Percentiles rank a stretch among this genome's conserved stretches.
Evolutionary conservation across 2,113 vertebrate genomes (phyloP).

Genomic region (Podiceps cristatus): DNA sequence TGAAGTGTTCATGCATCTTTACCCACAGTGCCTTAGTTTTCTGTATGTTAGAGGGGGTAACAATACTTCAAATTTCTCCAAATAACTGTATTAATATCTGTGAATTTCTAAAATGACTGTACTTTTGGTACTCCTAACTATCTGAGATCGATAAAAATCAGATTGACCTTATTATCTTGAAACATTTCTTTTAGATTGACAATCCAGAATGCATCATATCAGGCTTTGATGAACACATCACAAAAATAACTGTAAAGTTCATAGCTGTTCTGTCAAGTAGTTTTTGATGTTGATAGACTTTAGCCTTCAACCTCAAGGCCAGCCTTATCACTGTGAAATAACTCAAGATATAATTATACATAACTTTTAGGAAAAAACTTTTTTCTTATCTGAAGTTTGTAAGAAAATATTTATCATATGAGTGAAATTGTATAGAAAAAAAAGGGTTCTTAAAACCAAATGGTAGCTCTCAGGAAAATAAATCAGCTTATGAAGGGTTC

Average conservation of each 20-base stretch:
- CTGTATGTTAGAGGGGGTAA: background rate
- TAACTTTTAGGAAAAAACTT: background rate
- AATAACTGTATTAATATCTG: background rate
- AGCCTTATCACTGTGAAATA: background rate
- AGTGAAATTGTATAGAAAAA: background rate
- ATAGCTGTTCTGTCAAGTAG: background rate
- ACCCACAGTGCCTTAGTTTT: background rate
- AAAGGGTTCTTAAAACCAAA: background rate
- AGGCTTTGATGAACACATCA: background rate
- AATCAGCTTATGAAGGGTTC: accelerated
- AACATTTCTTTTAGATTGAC: background rate
- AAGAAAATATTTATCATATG: background rate
- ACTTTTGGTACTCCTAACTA: background rate
- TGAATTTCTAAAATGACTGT: background rate
- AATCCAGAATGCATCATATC: background rate
- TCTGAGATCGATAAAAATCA: background rate
- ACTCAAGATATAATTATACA: background rate
- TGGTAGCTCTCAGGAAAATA: background rate
- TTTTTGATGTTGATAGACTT: background rate
- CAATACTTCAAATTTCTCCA: background rate
- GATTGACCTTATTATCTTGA: background rate
- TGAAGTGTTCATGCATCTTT: background rate
- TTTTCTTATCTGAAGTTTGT: background rate
- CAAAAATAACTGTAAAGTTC: background rate
- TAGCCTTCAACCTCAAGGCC: background rate